Percentiles rank a stretch among this genome's conserved stretches.
Evolutionary conservation across 2,797 vertebrate species (phyloP).

Genomic region (Chelonia mydas): DNA sequence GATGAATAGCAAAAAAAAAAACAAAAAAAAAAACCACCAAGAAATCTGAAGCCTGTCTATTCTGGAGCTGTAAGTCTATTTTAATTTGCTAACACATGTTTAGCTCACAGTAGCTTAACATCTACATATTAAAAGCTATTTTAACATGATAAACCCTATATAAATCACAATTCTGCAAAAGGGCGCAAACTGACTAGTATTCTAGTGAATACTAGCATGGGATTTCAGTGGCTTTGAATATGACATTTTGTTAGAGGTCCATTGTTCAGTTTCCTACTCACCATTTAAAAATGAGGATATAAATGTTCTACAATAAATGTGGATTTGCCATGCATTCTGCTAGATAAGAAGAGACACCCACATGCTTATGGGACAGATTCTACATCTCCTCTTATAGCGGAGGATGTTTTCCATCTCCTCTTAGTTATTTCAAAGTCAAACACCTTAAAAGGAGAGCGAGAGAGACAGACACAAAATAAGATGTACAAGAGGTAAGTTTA

Average conservation of each 20-base stretch:
- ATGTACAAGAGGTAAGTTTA: not conserved
- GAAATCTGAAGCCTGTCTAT: not conserved
- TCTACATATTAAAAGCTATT: not conserved
- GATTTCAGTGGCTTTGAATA: not conserved
- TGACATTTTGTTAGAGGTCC: not conserved
- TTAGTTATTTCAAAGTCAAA: constrained; percentile 56
- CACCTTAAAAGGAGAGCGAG: constrained; percentile 3
- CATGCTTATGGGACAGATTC: not conserved
- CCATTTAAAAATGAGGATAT: not conserved
- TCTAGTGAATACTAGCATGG: not conserved
- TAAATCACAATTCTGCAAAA: not conserved
- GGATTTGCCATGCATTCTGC: not conserved
- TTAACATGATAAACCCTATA: not conserved
- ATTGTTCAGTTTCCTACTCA: not conserved
- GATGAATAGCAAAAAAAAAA: not conserved
- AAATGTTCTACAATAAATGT: not conserved
- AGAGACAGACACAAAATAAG: not conserved
- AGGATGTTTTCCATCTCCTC: constrained; percentile 50
- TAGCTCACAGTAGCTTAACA: not conserved
- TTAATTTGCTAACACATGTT: not conserved
- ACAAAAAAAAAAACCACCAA: too few species aligned
- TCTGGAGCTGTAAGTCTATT: not conserved
- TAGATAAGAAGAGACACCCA: not conserved
- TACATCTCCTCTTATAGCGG: constrained; percentile 22
- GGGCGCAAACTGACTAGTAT: not conserved